These are phyloP conservation scores for Andricus quercusramuli DNA, from an alignment of 2,888 invertebrate species.

Conservation along the genomic window DNA sequence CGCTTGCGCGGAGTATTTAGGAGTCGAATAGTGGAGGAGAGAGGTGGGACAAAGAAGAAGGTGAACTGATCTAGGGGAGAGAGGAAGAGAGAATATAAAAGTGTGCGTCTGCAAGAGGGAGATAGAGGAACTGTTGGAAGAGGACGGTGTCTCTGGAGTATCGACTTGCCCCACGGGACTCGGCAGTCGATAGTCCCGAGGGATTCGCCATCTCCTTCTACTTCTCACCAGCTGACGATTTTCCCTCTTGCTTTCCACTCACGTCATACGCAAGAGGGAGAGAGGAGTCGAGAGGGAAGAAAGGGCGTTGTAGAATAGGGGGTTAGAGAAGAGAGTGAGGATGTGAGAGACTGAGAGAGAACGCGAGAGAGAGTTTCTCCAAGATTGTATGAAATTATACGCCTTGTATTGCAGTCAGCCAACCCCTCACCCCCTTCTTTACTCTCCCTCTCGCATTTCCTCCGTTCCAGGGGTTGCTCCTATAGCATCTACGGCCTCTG, in stretches of 20 bases:
- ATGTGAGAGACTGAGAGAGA: constrained; percentile 45
- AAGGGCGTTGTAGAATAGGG: constrained; percentile 39
- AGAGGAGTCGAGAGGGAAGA: constrained; percentile 39
- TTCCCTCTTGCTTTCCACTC: constrained; percentile 56
- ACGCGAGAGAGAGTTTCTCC: constrained; percentile 60
- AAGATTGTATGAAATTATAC: constrained; percentile 74
- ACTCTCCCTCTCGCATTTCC: constrained; percentile 48
- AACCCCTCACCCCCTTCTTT: constrained; percentile 48
- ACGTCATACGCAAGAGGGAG: constrained; percentile 39
- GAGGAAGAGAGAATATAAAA: constrained; percentile 48
- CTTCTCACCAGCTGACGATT: constrained; percentile 58
- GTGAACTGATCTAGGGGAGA: constrained; percentile 61
- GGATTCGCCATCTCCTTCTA: constrained; percentile 73
- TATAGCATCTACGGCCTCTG: constrained; percentile 54
- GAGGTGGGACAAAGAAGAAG: constrained; percentile 63
- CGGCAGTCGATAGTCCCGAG: constrained; percentile 78
- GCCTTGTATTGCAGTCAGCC: constrained; percentile 67
- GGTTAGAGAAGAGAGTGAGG: constrained; percentile 45
- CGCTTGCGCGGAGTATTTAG: constrained; percentile 75
- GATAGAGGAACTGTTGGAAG: constrained; percentile 52
- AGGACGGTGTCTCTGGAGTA: constrained; percentile 76
- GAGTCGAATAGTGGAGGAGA: constrained; percentile 66
- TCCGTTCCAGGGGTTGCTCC: constrained; percentile 58
- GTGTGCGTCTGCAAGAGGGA: constrained; percentile 52
- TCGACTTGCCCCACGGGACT: constrained; percentile 78